These are phyloP conservation scores for Astreopora myriophthalma DNA, from an alignment of 64 coral and sea anemone species.

Conservation along the genomic window DNA sequence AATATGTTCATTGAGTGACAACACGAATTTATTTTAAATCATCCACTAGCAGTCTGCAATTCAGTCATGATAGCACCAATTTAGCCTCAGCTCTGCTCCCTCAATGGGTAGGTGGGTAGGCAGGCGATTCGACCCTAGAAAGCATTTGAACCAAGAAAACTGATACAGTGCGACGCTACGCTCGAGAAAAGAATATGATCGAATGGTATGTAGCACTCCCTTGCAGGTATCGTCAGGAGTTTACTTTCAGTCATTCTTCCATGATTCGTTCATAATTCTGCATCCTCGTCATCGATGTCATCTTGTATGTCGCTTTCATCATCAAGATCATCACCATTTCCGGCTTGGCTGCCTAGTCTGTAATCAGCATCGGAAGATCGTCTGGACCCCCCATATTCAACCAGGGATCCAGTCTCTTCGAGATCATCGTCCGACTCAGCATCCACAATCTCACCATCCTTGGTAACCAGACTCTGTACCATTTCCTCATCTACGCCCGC, in stretches of 20 bases:
- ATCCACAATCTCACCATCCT: slow-evolving; percentile 91
- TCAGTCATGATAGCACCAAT: no score
- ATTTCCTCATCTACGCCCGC: slow-evolving; percentile 90
- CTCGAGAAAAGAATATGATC: background rate
- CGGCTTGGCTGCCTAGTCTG: background rate
- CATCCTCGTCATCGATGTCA: slow-evolving; percentile 31
- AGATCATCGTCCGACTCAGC: slow-evolving; percentile 78
- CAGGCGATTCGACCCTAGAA: no score
- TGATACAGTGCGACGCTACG: background rate
- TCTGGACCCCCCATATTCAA: background rate
- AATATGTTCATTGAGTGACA: no score
- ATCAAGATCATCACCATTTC: background rate
- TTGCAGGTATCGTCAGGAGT: background rate
- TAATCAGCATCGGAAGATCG: slow-evolving; percentile 13
- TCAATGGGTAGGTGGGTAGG: no score
- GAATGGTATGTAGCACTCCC: background rate
- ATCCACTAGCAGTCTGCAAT: no score
- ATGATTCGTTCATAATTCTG: background rate
- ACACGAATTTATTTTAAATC: no score
- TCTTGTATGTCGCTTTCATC: slow-evolving; percentile 11
- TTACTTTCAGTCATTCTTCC: background rate
- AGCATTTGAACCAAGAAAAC: no score
- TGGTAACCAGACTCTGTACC: slow-evolving; percentile 88
- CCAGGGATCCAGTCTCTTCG: slow-evolving; percentile 57
- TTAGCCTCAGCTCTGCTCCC: no score